A percentile compares a stretch with the other conserved stretches of the same genome.
These are phyloP conservation scores for Blastobasis adustella DNA, from an alignment of 2,888 invertebrate genomes.

Conservation along the genomic window DNA sequence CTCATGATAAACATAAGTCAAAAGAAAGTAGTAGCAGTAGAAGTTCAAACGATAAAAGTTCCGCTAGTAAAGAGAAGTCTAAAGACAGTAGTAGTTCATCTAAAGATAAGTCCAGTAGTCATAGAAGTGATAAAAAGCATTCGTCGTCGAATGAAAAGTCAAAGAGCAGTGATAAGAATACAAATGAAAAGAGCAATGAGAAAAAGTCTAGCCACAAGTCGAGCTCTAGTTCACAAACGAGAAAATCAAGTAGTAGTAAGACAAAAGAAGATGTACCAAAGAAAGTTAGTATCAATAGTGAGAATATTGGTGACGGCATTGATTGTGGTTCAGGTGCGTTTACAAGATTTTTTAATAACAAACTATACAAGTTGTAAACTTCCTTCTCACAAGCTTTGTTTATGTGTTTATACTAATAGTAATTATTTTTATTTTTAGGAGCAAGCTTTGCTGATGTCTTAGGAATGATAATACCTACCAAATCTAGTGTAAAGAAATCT, in stretches of 20 bases:
- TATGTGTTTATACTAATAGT: too few relatives aligned
- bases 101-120: conserved; percentile 52
- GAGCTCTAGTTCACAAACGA: conserved; percentile 32
- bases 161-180: conserved; percentile 32
- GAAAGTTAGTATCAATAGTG: conserved; percentile 40
- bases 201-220: conserved; percentile 50
- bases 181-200: conserved; percentile 31
- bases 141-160: conserved; percentile 44
- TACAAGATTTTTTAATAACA: not conserved
- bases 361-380: too few relatives aligned
- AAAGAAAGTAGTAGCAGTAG: conserved; percentile 34
- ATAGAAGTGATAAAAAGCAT: conserved; percentile 51
- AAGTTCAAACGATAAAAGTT: conserved; percentile 54
- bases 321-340: conserved; percentile 78
- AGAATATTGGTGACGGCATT: conserved; percentile 78
- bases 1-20: conserved; percentile 26
- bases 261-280: conserved; percentile 63
- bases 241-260: conserved; percentile 45
- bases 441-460: conserved; percentile 91
- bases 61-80: conserved; percentile 51
- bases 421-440: too few relatives aligned
- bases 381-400: too few relatives aligned
- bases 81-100: conserved; percentile 45
- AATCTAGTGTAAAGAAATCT: conserved; percentile 60
- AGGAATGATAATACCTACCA: conserved; percentile 80